Evolutionary conservation across 2,888 invertebrate genomes (phyloP), one percentile per base, ranked within the genome.

Genomic region (Lochmaea capreae): DNA sequence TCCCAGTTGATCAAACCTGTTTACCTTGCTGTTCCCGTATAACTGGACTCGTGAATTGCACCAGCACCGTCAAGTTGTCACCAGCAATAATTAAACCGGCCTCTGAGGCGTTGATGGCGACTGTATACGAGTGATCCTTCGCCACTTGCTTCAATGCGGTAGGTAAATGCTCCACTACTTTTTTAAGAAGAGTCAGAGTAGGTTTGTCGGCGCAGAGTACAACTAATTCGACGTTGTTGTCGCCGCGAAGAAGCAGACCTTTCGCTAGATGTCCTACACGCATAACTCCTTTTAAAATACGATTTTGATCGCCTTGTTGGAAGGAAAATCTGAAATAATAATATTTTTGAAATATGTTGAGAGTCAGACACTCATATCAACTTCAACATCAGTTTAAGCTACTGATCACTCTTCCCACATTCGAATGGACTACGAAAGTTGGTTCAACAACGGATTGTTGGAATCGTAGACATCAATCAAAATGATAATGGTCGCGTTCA

Each of bases 201-300:
- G 99, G 99, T 81, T 97, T 96, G 87, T 97, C 97, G 73, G 96
- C 94, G 87, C 98, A 98, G 72, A 99, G 90, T 71, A 99, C 97
- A 49, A 99, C 98, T 76, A 99, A 90, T 81, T 97, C 94, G 71
- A 99, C 97, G 84, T 92, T 92, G 78, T 92, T 92, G 88, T 99
- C 98, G 8, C 97, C 97, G 78, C 94, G 93, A 22, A 99, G 90
- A 83, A 99, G 89, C 75, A 99, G 91, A 54, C 97, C 97, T 73
- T 96, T 96, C 63, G 96, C 95, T 70, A 97, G 88, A 84, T 95
- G 93, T 69, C 98, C 98, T 63, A 98, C 97, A 77, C 98, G 93
- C 97, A 98, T 97, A 42, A 98, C 98, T 74, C 98, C 98, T 87
- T 97, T 96, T 61, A 99, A 89, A 79, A 95, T 92, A 76, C 98